A percentile compares a stretch with the other conserved stretches of the same genome.
phyloP scores from a whole-genome alignment of 2,797 vertebrate genomes.

The Parotocinclus haroldoi region DNA sequence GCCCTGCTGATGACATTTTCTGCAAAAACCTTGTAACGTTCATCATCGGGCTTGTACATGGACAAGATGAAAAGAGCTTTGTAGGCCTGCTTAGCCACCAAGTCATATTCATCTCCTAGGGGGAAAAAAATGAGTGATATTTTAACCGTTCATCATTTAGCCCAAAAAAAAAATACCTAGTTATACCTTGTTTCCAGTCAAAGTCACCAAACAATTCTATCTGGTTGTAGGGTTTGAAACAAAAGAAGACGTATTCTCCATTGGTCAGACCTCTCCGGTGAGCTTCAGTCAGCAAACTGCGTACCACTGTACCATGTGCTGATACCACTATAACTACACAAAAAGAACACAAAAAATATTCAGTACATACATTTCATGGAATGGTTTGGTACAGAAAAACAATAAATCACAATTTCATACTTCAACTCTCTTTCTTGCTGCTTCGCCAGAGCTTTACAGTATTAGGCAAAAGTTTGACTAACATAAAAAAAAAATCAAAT shows the following conservation, averaged over 20 bases:
- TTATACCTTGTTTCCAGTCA: constrained; percentile 50
- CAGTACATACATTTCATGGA: background rate
- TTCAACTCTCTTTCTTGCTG: too few species aligned
- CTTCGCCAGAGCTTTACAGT: too few species aligned
- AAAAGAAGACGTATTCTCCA: constrained; percentile 54
- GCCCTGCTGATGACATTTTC: constrained; percentile 47
- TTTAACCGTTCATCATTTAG: background rate
- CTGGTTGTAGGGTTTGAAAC: constrained; percentile 51
- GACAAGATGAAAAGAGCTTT: constrained; percentile 51
- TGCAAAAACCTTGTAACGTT: constrained; percentile 47
- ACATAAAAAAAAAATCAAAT: too few species aligned
- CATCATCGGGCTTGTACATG: constrained; percentile 50
- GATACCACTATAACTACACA: constrained; percentile 53
- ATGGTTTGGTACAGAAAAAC: background rate
- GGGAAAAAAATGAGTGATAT: background rate
- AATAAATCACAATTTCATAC: background rate
- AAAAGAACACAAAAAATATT: background rate
- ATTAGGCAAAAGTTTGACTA: too few species aligned
- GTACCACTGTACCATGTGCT: constrained; percentile 43
- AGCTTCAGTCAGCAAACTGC: constrained; percentile 49
- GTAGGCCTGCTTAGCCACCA: constrained; percentile 45
- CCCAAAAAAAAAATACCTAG: too few species aligned
- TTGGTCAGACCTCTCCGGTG: constrained; percentile 42
- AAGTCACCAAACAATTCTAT: constrained; percentile 51
- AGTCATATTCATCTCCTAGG: constrained; percentile 49